A percentile compares a stretch with the other conserved stretches of the same genome.
phyloP scores from a whole-genome alignment of 2,113 vertebrate genomes.

The Elephas maximus region DNA sequence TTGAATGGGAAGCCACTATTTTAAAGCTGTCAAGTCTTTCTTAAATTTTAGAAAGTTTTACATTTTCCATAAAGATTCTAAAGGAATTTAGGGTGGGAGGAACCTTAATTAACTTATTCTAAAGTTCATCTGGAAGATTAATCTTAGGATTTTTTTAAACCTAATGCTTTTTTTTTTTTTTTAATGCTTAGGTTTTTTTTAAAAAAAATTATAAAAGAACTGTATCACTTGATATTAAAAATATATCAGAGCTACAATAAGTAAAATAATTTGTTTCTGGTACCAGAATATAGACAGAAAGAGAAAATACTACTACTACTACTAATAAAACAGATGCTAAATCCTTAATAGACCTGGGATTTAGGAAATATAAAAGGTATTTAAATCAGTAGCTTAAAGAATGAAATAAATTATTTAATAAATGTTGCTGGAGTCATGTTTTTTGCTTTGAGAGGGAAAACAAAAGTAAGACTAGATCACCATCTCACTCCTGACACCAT shows the following conservation, averaged over 20 bases:
- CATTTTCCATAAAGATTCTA: background rate
- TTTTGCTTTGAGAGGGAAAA: background rate
- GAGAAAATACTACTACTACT: background rate
- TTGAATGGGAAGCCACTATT: background rate
- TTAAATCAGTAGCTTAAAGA: background rate
- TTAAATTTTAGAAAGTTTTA: background rate
- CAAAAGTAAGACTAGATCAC: background rate
- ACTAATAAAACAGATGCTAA: background rate
- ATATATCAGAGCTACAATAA: background rate
- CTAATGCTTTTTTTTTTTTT: too few relatives aligned
- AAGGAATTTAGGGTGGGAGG: background rate
- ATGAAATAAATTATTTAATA: background rate
- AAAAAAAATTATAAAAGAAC: background rate
- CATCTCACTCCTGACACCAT: background rate
- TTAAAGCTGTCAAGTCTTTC: background rate
- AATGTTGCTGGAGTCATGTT: background rate
- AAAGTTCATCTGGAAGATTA: background rate
- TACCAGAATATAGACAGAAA: background rate
- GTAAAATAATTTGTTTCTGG: background rate
- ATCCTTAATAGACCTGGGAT: background rate
- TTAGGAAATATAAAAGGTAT: background rate
- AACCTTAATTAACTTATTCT: background rate
- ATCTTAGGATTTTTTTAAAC: background rate
- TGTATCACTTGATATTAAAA: background rate
- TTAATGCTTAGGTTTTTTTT: background rate